Base-by-base conservation (phyloP, 2,797 vertebrate genomes). In the Thunnus albacares region DNA sequence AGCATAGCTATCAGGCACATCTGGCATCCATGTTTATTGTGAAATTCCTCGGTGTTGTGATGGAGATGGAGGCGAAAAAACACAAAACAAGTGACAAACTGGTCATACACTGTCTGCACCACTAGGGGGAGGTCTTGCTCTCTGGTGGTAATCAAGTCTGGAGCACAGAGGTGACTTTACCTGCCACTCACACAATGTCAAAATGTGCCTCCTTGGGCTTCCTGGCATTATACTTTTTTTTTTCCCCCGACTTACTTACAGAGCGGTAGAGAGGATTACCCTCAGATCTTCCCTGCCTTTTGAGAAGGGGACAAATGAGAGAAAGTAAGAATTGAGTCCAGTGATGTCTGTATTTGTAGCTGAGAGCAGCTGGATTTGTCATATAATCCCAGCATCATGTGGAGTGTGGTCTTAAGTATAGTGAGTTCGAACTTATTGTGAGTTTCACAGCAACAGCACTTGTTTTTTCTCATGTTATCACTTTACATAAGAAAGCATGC, bases 81-180 rank as follows among this genome's bases (percentile, higher is more conserved):
- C 24, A 24, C 12, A 17, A 17, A 49, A 52, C 59, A 17, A 33
- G 22, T 18, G 26, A 60, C 24, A 43, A 24, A 49, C 2, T 0
- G 4, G 26, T n/a, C 13, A 2, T 77, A 1, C 57, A 4, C 1
- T 0, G 5, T 1, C 1, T 57, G 0, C 2, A 1, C 89, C 94
- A 84, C 88, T 79, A 92, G 93, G 89, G 82, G 93, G 92, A 78
- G 84, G 18, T 88, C 18, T 90, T 92, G 89, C 55, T 85, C 91
- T 89, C 77, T 75, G 64, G 26, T 83, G 64, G n/a, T 7, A 22
- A 26, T 26, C 2, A 28, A 35, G 41, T 22, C 58, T 26, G 47
- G 2, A 47, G 17, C 52, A 64, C 75, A 82, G 81, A 85, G 87
- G 86, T 90, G 91, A 91, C 90, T 89, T 93, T 88, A 89, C 85